A percentile compares a stretch with the other conserved stretches of the same genome.
phyloP scores from a whole-genome alignment of 2,113 vertebrate species.

The Mobula birostris region DNA sequence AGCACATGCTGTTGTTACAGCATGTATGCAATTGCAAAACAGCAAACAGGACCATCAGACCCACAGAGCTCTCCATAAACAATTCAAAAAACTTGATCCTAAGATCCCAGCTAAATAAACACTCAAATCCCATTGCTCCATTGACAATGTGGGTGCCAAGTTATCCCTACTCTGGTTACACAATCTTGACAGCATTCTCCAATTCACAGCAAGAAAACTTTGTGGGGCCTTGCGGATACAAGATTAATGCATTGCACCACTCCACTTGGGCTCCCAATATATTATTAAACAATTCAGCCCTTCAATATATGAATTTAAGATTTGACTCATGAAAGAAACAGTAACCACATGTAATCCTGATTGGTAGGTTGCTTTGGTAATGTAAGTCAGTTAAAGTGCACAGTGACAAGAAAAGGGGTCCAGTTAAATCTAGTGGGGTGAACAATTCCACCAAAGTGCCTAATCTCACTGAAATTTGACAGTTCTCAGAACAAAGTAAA shows the following conservation, averaged over 20 bases:
- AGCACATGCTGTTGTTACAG: not conserved
- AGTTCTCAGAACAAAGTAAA: not conserved
- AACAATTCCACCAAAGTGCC: not conserved
- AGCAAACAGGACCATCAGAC: not conserved
- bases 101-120: slow-evolving; percentile 8
- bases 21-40: not conserved
- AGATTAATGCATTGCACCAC: not conserved
- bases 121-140: not conserved
- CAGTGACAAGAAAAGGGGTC: too few species aligned
- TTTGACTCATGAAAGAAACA: too few species aligned
- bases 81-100: not conserved
- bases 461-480: not conserved
- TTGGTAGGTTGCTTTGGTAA: too few species aligned
- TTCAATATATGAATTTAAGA: too few species aligned
- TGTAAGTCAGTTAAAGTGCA: not conserved
- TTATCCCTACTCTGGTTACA: not conserved
- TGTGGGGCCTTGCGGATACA: too few species aligned
- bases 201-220: not conserved
- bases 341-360: too few species aligned
- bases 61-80: not conserved
- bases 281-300: not conserved
- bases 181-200: not conserved
- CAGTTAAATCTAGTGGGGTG: not conserved
- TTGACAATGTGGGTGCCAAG: not conserved
- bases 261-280: not conserved